These are phyloP conservation scores for Scaptomyza tumidula DNA, from an alignment of 2,888 invertebrate genomes.

Conservation along the genomic window DNA sequence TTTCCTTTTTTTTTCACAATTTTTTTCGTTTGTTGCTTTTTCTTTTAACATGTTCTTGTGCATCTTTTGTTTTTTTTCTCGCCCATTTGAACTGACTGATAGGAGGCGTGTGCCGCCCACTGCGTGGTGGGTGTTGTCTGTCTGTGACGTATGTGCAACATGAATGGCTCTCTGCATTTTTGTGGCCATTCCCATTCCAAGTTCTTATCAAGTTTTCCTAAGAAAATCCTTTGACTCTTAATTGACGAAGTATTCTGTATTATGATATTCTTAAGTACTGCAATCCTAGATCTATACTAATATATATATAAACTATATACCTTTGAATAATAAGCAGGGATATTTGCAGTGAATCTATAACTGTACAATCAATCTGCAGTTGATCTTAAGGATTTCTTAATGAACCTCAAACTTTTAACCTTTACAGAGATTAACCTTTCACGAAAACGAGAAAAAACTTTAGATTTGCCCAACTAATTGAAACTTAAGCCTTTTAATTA, in stretches of 20 bases:
- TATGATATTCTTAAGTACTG: too few species aligned
- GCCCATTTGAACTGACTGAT: slow-evolving; percentile 39
- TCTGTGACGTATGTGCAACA: slow-evolving; percentile 18
- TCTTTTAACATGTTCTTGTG: slow-evolving; percentile 44
- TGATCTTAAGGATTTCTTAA: too few species aligned
- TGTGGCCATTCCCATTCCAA: background rate
- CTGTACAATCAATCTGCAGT: too few species aligned
- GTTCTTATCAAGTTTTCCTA: background rate
- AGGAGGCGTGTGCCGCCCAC: slow-evolving; percentile 26
- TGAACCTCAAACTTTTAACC: background rate
- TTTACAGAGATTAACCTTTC: background rate
- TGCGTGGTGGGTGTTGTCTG: slow-evolving; percentile 2
- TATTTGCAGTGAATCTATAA: too few species aligned
- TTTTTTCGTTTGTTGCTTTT: slow-evolving; percentile 12
- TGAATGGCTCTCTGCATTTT: slow-evolving; percentile 11
- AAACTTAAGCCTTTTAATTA: slow-evolving; percentile 4
- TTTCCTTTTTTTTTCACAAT: slow-evolving; percentile 30
- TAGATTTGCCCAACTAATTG: slow-evolving; percentile 2
- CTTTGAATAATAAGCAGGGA: too few species aligned
- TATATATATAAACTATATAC: too few species aligned
- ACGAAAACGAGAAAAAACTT: background rate
- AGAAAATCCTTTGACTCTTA: too few species aligned
- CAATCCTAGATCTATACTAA: too few species aligned
- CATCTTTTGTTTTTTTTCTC: too few species aligned
- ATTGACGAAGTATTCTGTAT: too few species aligned